Base-by-base conservation (phyloP, 37 sponge, comb jelly and placozoan species). In the Theonella swinhoei region DNA sequence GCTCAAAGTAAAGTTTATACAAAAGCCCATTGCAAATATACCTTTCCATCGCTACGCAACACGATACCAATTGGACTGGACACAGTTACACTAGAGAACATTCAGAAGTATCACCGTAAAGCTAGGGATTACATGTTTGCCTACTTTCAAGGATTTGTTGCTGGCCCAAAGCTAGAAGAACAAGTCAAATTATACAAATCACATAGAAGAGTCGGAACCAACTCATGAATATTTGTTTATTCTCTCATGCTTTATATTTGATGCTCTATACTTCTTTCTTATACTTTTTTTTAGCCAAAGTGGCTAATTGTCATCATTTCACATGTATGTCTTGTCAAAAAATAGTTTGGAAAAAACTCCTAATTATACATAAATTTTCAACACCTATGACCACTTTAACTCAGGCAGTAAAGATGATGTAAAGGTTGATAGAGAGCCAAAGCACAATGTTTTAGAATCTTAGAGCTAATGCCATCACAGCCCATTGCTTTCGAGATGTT, bases 401-500 rank as follows among this genome's bases (percentile, higher is more conserved):
- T n/a, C n/a, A n/a, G n/a, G n/a, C n/a, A n/a, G n/a, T n/a, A n/a
- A n/a, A n/a, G n/a, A n/a, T n/a, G n/a, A n/a, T n/a, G n/a, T 83
- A n/a, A n/a, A n/a, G n/a, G n/a, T n/a, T n/a, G n/a, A n/a, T n/a
- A n/a, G n/a, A n/a, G n/a, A n/a, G n/a, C n/a, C n/a, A n/a, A n/a
- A n/a, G n/a, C n/a, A n/a, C n/a, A n/a, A n/a, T n/a, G n/a, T n/a
- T n/a, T n/a, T 4, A 83, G 66, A 0, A 83, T 3, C 20, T 58
- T 39, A 43, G 74, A 43, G 11, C 66, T 42, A 39, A 83, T 83
- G 22, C 75, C 47, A 40, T 83, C 83, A 29, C n/a, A 9, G 0
- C 83, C 83, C 62, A 30, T 62, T 36, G 83, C 14, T 61, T 81
- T 81, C 28, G 72, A 34, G 25, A n/a, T n/a, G n/a, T n/a, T n/a